A percentile compares a stretch with the other conserved stretches of the same genome.
phyloP scores from a whole-genome alignment of 1,140 invertebrate species.

The Drosophila pectinifera region DNA sequence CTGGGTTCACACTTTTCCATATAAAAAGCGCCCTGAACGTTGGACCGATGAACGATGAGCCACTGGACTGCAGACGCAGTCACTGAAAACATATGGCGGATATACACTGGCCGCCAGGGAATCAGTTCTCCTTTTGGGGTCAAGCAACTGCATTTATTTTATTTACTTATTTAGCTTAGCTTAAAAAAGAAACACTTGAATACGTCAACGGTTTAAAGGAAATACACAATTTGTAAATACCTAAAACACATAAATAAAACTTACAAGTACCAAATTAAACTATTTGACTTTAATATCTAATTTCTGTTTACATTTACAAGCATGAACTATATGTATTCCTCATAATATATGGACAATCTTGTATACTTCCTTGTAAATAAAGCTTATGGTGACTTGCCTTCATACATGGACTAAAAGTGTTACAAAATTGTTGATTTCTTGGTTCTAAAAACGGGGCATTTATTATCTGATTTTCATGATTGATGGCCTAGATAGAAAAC shows the following conservation, averaged over 20 bases:
- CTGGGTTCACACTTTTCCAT: slow-evolving; percentile 26
- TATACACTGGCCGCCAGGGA: slow-evolving; percentile 32
- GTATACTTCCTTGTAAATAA: neutral
- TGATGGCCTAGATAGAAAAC: slow-evolving; percentile 32
- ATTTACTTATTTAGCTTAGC: slow-evolving; percentile 4
- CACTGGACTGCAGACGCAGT: slow-evolving; percentile 32
- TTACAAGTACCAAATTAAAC: neutral
- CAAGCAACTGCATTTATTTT: slow-evolving; percentile 12
- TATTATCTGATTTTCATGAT: slow-evolving; percentile 13
- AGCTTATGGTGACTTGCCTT: neutral
- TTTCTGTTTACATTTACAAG: neutral
- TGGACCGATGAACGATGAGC: slow-evolving; percentile 26
- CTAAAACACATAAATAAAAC: neutral
- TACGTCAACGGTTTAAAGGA: neutral
- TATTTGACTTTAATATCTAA: neutral
- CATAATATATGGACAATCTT: neutral
- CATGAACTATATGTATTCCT: neutral
- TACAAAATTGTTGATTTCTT: neutral
- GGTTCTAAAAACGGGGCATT: neutral
- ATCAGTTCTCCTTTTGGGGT: slow-evolving; percentile 7
- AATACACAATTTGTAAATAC: neutral
- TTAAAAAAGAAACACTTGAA: neutral
- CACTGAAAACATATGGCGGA: slow-evolving; percentile 53
- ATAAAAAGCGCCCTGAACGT: slow-evolving; percentile 10
- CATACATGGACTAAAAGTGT: neutral